Evolutionary conservation across 2,113 vertebrate species (phyloP).

Genomic region (Sus scrofa): DNA sequence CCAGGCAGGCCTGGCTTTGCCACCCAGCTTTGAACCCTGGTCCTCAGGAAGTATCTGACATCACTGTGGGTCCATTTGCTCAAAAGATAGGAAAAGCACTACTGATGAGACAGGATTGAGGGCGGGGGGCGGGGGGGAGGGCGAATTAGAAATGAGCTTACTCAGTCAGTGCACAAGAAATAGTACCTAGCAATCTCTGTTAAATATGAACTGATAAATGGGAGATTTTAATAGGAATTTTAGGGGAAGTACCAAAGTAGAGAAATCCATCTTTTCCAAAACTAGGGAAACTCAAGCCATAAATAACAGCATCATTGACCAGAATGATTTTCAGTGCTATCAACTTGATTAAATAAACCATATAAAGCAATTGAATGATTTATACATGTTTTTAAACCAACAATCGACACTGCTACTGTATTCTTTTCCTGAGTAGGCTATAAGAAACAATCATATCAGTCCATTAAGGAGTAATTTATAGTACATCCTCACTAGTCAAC

Average conservation of each 20-base stretch:
- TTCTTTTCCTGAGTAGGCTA: background rate
- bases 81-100: background rate
- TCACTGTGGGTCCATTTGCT: background rate
- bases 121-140: no score
- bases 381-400: background rate
- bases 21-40: background rate
- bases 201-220: background rate
- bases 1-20: background rate
- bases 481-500: background rate
- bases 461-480: background rate
- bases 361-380: background rate
- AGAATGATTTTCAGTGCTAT: conserved; percentile 21
- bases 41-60: background rate
- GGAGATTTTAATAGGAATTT: background rate
- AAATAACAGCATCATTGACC: background rate
- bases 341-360: background rate
- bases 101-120: background rate
- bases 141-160: background rate
- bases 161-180: background rate
- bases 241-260: background rate
- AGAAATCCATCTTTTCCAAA: background rate
- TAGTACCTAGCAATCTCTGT: background rate
- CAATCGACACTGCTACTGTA: background rate
- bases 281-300: background rate
- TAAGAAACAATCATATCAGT: background rate